Evolutionary conservation across 1,140 invertebrate genomes (phyloP).

Genomic region (Meloidogyne floridensis): DNA sequence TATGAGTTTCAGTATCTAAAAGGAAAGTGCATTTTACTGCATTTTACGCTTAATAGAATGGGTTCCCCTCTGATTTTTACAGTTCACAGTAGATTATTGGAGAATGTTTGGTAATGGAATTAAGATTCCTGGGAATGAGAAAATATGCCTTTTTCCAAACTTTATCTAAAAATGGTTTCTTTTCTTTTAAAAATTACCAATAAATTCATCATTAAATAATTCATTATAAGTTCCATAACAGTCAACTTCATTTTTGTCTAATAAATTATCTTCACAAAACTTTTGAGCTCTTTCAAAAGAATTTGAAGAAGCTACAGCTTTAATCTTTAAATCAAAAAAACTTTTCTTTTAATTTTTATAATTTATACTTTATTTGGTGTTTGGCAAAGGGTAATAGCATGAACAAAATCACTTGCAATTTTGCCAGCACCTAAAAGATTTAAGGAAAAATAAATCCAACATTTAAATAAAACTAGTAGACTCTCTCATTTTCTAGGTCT

Average conservation of each 20-base stretch:
- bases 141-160: no score
- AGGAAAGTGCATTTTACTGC: no score
- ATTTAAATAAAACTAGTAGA: no score
- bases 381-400: slow-evolving; percentile 14
- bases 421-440: slow-evolving; percentile 11
- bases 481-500: no score
- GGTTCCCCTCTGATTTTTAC: no score
- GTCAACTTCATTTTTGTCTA: slow-evolving; percentile 13
- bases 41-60: no score
- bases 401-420: slow-evolving; percentile 29
- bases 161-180: no score
- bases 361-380: slow-evolving; percentile 18
- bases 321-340: slow-evolving; percentile 6
- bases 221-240: slow-evolving; percentile 36
- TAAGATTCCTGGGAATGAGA: no score
- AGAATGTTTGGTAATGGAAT: no score
- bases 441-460: no score
- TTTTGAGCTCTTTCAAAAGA: slow-evolving; percentile 22
- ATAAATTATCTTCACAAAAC: slow-evolving; percentile 11
- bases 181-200: slow-evolving; percentile 18
- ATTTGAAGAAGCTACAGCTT: slow-evolving; percentile 16
- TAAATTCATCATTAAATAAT: slow-evolving; percentile 25
- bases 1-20: no score
- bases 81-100: no score
- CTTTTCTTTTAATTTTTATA: slow-evolving; percentile 9